Conservation (phyloP, 2,113 vertebrate species). For the Istiophorus platypterus region DNA sequence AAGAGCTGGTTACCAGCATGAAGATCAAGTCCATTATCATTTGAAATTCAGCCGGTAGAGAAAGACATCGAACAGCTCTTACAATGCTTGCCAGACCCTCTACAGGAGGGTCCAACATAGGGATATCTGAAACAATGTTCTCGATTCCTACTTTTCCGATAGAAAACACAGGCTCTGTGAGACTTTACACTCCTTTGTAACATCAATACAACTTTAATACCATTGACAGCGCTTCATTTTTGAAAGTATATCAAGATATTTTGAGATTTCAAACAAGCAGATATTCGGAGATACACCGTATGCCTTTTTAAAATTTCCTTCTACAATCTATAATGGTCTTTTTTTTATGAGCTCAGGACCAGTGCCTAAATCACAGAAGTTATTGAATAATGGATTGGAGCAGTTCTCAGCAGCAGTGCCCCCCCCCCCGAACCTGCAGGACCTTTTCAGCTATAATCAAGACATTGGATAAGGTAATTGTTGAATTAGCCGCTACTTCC, state of each 20-base stretch:
- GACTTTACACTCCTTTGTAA: not conserved
- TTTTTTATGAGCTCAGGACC: slow-evolving; percentile 62
- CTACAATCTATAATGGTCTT: slow-evolving; percentile 37
- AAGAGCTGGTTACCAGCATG: not conserved
- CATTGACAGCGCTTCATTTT: not conserved
- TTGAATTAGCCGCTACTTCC: slow-evolving; percentile 62
- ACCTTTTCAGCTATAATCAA: slow-evolving; percentile 71
- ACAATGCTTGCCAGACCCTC: not conserved
- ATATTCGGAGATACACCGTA: not conserved
- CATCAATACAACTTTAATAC: not conserved
- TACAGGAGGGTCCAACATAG: not conserved
- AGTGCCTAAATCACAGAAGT: slow-evolving; percentile 62
- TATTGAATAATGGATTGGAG: slow-evolving; percentile 60
- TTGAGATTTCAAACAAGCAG: not conserved
- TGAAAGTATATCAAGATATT: not conserved
- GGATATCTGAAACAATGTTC: not conserved
- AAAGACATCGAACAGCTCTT: not conserved
- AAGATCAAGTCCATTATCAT: not conserved
- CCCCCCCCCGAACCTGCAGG: slow-evolving; percentile 50
- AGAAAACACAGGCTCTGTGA: not conserved
- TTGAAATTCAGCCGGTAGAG: not conserved
- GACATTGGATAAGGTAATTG: slow-evolving; percentile 70
- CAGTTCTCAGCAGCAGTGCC: slow-evolving; percentile 32
- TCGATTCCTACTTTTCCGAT: not conserved
- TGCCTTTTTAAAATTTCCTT: slow-evolving; percentile 4